These are phyloP conservation scores for Ophraella communa DNA, from an alignment of 2,888 invertebrate genomes.

Conservation along the genomic window DNA sequence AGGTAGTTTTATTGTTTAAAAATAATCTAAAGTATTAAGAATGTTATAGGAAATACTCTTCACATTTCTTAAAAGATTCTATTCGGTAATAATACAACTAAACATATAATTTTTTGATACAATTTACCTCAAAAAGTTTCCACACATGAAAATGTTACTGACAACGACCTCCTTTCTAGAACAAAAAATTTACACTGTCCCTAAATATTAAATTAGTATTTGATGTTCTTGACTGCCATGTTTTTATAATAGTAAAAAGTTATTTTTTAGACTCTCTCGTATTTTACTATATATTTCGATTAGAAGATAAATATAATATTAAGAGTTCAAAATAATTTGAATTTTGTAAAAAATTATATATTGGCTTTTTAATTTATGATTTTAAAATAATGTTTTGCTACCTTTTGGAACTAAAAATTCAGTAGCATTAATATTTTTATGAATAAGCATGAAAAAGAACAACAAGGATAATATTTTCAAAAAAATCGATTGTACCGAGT, in stretches of 20 bases:
- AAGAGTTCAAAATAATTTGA: constrained; percentile 12
- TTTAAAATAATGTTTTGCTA: not conserved
- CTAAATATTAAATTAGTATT: constrained; percentile 34
- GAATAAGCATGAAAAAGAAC: not conserved
- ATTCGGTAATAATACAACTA: too few species aligned
- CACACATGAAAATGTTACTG: too few species aligned
- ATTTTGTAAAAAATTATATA: not conserved
- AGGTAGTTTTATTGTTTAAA: too few species aligned
- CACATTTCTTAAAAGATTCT: too few species aligned
- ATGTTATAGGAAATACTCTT: too few species aligned
- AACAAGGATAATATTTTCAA: not conserved
- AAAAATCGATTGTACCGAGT: too few species aligned
- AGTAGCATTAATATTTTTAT: not conserved
- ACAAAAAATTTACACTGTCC: constrained; percentile 1
- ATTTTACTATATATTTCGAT: constrained; percentile 24
- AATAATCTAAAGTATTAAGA: too few species aligned
- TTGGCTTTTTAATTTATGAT: not conserved
- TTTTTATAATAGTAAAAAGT: constrained; percentile 39
- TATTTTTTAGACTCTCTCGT: constrained; percentile 40
- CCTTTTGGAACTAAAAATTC: not conserved
- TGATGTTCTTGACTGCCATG: constrained; percentile 43
- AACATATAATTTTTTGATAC: too few species aligned
- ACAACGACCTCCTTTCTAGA: too few species aligned
- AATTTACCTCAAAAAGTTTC: too few species aligned
- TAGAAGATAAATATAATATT: constrained; percentile 7